Evolutionary conservation across 2,888 invertebrate genomes (phyloP), one percentile per base, ranked within the genome.

Genomic region (Xanthorhoe spadicearia): DNA sequence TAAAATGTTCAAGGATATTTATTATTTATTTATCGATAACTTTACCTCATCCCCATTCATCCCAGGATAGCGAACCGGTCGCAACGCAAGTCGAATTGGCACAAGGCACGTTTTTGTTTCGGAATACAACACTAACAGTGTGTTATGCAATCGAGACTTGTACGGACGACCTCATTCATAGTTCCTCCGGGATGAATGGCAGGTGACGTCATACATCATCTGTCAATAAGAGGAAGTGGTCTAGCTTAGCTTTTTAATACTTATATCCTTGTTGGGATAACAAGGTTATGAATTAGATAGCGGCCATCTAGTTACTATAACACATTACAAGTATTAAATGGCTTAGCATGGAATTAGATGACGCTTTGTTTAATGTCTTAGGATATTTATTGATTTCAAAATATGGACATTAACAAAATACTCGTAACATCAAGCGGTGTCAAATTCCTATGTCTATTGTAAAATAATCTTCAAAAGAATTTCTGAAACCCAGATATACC

Each of bases 41-140:
- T 50, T 28, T 7, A 51, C 66, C 74, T 67, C 86, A 77, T 76
- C 87, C 67, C 82, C 84, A 56, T 75, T 0, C 13, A 56, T 67
- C 64, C 70, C 77, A 75, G 87, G 84, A 85, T 82, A 82, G 78
- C 79, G 72, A 83, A 90, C 91, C 89, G 89, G 90, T 90, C 77
- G 73, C 77, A 15, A 78, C 77, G 73, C 77, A 15, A 78, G 78
- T 77, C 80, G 85, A 87, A 90, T 89, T 88, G 87, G 89, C 88
- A 84, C 87, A 82, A 80, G 78, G 80, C 79, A 81, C 77, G 83
- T 80, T 86, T 84, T 84, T 85, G 83, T 83, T 81, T 18, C 38
- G 13, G 38, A 43, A n/a, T 15, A 58, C 43, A 51, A 19, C 18
- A 32, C 75, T 75, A 71, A 74, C 76, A 68, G 69, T 74, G 73